These are phyloP conservation scores for Ovis aries DNA, from an alignment of 2,113 vertebrate genomes.

Conservation along the genomic window ARS-UI_Ramb_v3.0 NC_056056.1:140466501-140467000, in stretches of 20 bases:
- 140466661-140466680: neutral
- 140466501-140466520: neutral
- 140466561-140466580: neutral
- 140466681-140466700: neutral
- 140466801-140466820: neutral
- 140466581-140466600: neutral
- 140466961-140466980: neutral
- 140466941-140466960: neutral
- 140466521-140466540: neutral
- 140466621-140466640: neutral
- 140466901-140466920: neutral
- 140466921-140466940: neutral
- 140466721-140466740: neutral
- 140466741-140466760: neutral
- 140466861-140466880: neutral
- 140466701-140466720: neutral
- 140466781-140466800: neutral
- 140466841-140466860: neutral
- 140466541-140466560: neutral
- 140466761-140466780: neutral
- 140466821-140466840: neutral
- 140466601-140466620: neutral
- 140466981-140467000: neutral
- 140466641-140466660: neutral
- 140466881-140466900: neutral